Evolutionary conservation across 2,797 vertebrate species (phyloP).

Genomic region (Gymnothorax javanicus): DNA sequence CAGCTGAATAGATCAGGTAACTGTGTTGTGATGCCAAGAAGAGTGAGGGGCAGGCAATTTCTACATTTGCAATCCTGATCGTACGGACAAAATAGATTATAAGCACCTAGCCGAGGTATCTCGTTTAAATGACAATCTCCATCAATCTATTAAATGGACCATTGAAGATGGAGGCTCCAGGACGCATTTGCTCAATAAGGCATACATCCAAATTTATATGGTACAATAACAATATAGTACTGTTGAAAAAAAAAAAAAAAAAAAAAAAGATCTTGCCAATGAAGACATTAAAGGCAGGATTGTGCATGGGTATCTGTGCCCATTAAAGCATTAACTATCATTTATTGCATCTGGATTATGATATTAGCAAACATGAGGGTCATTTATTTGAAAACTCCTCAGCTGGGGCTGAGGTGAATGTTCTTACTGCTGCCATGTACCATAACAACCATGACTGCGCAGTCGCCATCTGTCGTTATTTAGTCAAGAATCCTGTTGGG

Average conservation of each 20-base stretch:
- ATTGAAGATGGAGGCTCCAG: constrained; percentile 38
- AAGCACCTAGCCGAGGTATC: constrained; percentile 23
- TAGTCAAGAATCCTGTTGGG: background rate
- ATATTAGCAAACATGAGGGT: background rate
- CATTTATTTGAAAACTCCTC: background rate
- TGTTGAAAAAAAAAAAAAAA: no score
- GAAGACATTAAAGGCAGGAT: background rate
- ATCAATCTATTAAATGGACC: constrained; percentile 38
- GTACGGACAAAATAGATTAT: constrained; percentile 47
- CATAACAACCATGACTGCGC: background rate
- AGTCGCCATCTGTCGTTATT: background rate
- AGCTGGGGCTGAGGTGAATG: background rate
- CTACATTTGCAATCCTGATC: constrained; percentile 6
- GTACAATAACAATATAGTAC: constrained; percentile 2
- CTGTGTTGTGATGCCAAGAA: background rate
- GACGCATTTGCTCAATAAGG: constrained; percentile 33
- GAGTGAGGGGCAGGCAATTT: background rate
- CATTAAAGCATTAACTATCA: background rate
- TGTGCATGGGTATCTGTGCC: background rate
- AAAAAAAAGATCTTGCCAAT: background rate
- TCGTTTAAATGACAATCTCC: constrained; percentile 44
- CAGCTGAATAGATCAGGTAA: background rate
- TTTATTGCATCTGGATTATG: background rate
- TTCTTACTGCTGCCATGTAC: background rate
- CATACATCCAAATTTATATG: constrained; percentile 34